Conservation (phyloP, 2,113 vertebrate species). For the Pluvialis apricaria region DNA sequence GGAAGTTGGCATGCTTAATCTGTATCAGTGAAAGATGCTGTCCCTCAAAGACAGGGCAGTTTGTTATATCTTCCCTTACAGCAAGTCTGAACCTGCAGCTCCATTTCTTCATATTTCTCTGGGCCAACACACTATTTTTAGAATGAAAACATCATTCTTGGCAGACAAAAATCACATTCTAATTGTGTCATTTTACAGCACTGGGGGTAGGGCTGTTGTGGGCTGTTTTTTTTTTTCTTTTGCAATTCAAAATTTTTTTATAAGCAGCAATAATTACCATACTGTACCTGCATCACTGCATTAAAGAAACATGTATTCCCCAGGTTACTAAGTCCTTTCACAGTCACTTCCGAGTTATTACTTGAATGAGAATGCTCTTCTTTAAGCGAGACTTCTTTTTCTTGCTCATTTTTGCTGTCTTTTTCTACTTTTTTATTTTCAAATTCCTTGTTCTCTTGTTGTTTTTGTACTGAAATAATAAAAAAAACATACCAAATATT, state of each 20-base stretch:
- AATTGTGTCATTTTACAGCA: background rate
- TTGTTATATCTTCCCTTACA: background rate
- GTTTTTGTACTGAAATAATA: constrained; percentile 36
- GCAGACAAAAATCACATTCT: background rate
- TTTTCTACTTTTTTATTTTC: constrained; percentile 78
- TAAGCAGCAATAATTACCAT: background rate
- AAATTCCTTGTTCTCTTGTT: constrained; percentile 65
- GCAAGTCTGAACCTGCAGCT: constrained; percentile 29
- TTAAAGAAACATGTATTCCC: constrained; percentile 99
- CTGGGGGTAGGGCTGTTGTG: background rate
- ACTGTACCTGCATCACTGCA: constrained; percentile 90
- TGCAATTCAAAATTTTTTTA: background rate
- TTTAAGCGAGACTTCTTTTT: constrained; percentile 65
- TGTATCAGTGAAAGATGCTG: background rate
- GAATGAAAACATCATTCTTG: background rate
- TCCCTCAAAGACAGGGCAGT: background rate
- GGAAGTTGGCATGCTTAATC: background rate
- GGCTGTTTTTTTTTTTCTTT: background rate
- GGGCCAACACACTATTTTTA: constrained; percentile 12
- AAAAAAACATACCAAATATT: background rate
- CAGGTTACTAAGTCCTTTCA: constrained; percentile 94
- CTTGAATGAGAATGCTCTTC: constrained; percentile 59
- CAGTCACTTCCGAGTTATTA: constrained; percentile 61
- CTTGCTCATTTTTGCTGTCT: constrained; percentile 73
- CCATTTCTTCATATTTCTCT: background rate